Evolutionary conservation across 2,888 invertebrate genomes (phyloP).

Genomic region (Drosophila gaucha): DNA sequence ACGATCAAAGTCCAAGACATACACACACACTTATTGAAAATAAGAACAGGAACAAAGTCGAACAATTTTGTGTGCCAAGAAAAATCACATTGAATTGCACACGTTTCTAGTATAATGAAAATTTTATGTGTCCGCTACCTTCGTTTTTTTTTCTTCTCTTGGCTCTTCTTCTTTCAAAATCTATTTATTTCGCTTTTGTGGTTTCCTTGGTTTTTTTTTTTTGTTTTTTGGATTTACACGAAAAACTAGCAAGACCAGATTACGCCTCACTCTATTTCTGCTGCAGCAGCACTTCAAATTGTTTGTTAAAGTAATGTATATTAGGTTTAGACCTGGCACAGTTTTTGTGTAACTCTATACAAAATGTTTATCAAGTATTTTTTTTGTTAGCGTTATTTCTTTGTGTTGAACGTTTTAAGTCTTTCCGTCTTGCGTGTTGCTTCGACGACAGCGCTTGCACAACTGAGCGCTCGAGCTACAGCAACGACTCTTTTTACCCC

Average conservation of each 20-base stretch:
- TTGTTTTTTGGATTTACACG: conserved; percentile 17
- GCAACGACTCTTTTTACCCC: conserved; percentile 59
- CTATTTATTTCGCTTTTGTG: conserved; percentile 27
- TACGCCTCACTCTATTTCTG: conserved; percentile 71
- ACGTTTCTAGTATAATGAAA: conserved; percentile 71
- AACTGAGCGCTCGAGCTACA: conserved; percentile 71
- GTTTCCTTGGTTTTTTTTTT: conserved; percentile 19
- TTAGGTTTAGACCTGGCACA: conserved; percentile 18
- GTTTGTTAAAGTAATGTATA: conserved; percentile 7
- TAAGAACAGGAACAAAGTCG: conserved; percentile 64
- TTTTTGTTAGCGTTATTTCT: conserved; percentile 10
- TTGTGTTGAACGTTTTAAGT: conserved; percentile 16
- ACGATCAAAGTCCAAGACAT: conserved; percentile 72
- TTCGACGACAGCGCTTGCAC: conserved; percentile 79
- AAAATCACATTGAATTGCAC: conserved; percentile 54
- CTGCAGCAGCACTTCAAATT: conserved; percentile 41
- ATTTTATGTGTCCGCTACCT: conserved; percentile 54
- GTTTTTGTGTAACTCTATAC: conserved; percentile 32
- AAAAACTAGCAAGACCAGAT: conserved; percentile 69
- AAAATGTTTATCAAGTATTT: conserved; percentile 29
- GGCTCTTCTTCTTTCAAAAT: conserved; percentile 23
- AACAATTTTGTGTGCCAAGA: conserved; percentile 63
- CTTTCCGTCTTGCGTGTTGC: conserved; percentile 55
- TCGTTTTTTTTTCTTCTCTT: conserved; percentile 10
- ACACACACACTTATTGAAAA: conserved; percentile 40